phyloP scores from a whole-genome alignment of 2,797 vertebrate species.

The Octomys mimax region DNA sequence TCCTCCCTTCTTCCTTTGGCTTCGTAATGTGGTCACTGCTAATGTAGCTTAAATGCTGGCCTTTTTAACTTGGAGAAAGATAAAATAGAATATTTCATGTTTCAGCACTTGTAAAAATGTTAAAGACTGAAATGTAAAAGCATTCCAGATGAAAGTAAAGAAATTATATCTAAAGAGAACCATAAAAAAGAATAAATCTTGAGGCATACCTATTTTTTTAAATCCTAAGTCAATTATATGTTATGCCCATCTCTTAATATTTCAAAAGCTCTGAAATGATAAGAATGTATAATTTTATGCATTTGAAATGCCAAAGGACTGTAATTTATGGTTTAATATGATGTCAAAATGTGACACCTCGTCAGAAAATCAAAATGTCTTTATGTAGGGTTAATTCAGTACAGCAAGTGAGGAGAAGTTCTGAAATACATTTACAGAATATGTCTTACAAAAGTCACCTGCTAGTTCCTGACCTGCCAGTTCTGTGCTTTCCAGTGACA shows the following conservation, averaged over 20 bases:
- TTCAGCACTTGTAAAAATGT: neutral
- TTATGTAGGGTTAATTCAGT: neutral
- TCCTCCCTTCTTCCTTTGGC: neutral
- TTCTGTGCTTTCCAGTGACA: neutral
- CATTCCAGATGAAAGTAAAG: neutral
- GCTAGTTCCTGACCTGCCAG: neutral
- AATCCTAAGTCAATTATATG: neutral
- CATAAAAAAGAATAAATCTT: neutral
- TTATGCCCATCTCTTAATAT: neutral
- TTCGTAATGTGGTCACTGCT: neutral
- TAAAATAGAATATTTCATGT: neutral
- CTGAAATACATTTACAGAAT: constrained; percentile 17
- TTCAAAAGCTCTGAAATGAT: constrained; percentile 26
- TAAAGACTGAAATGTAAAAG: constrained; percentile 3
- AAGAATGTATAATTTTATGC: neutral
- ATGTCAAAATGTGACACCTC: neutral
- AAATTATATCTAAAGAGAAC: neutral
- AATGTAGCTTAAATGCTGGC: neutral
- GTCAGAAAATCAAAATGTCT: constrained; percentile 40
- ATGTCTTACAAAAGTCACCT: neutral
- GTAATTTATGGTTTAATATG: neutral
- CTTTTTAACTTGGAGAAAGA: neutral
- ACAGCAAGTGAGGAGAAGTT: neutral
- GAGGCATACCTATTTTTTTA: neutral
- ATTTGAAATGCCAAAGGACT: neutral